Evolutionary conservation across 1,140 invertebrate genomes (phyloP).

Genomic region (Maconellicoccus hirsutus): DNA sequence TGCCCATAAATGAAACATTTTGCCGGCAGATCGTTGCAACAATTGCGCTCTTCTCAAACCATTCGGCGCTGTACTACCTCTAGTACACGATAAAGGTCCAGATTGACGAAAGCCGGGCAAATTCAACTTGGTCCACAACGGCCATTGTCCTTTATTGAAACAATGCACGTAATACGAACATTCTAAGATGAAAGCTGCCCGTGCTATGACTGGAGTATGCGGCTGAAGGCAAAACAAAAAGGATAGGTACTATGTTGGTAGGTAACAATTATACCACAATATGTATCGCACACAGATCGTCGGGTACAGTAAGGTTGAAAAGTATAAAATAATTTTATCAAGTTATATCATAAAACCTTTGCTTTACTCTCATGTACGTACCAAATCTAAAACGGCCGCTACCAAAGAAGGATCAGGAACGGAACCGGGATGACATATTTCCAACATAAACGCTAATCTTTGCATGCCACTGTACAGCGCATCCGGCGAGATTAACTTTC

Average conservation of each 20-base stretch:
- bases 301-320: no score
- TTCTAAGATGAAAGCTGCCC: constrained; percentile 84
- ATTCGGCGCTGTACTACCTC: constrained; percentile 36
- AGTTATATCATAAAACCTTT: no score
- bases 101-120: constrained; percentile 65
- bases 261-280: no score
- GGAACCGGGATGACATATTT: constrained; percentile 87
- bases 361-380: no score
- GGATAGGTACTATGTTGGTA: no score
- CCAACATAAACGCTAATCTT: constrained; percentile 77
- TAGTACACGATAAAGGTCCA: constrained; percentile 36
- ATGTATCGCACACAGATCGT: no score
- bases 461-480: constrained; percentile 68
- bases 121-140: constrained; percentile 84
- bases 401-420: constrained; percentile 92
- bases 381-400: constrained; percentile 89
- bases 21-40: constrained; percentile 83
- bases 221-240: constrained; percentile 49
- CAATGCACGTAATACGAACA: constrained; percentile 92
- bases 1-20: constrained; percentile 95
- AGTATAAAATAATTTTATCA: no score
- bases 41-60: constrained; percentile 59
- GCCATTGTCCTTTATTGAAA: constrained; percentile 97
- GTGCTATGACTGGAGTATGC: constrained; percentile 78
- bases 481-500: constrained; percentile 59